phyloP scores from a whole-genome alignment of 2,113 vertebrate species.

The Nettapus auritus region DNA sequence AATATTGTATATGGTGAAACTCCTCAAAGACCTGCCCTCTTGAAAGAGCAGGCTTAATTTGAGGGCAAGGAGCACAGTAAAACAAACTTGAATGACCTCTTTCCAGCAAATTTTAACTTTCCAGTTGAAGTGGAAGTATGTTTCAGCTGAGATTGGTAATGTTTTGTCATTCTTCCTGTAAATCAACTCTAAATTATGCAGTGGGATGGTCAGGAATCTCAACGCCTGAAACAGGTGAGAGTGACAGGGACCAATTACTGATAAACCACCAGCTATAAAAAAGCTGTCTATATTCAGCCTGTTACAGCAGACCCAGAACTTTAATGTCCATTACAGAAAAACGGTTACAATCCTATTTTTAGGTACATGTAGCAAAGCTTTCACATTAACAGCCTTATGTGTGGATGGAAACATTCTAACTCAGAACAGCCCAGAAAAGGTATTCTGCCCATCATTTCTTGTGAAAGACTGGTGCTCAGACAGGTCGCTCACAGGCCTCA shows the following conservation, averaged over 20 bases:
- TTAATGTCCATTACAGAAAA: fast-evolving
- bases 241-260: not conserved
- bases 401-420: fast-evolving
- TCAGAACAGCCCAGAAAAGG: not conserved
- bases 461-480: not conserved
- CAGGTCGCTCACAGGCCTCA: fast-evolving
- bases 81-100: not conserved
- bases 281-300: not conserved
- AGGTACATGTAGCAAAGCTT: fast-evolving
- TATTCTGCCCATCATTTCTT: not conserved
- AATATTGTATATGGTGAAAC: not conserved
- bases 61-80: not conserved
- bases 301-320: not conserved
- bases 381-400: fast-evolving
- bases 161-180: not conserved
- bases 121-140: not conserved
- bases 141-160: not conserved
- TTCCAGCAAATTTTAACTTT: not conserved
- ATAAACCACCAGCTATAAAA: not conserved
- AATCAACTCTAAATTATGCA: not conserved
- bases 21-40: not conserved
- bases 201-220: not conserved
- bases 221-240: fast-evolving
- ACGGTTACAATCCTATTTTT: fast-evolving
- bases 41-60: not conserved